Conservation (phyloP, 2,113 vertebrate genomes). For the Prolemur simus region DNA sequence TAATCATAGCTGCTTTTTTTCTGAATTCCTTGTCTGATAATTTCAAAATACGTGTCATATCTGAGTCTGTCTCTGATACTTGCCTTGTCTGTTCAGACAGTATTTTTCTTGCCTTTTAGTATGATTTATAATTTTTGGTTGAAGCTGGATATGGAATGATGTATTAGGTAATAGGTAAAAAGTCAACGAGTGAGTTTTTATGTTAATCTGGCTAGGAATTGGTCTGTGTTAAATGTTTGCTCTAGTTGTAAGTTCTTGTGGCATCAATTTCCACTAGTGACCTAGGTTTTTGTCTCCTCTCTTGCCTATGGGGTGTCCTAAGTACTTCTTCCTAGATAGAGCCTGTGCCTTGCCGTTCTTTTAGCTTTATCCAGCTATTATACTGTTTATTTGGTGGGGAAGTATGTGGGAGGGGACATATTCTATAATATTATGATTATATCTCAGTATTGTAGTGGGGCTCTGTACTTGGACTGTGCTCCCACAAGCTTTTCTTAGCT, state of each 20-base stretch:
- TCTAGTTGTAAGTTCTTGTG: background rate
- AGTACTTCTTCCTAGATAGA: background rate
- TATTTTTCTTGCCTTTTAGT: background rate
- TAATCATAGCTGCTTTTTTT: background rate
- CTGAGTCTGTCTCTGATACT: background rate
- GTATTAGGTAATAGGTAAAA: background rate
- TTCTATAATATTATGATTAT: background rate
- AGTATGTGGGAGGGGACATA: background rate
- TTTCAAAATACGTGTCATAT: background rate
- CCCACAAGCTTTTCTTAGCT: background rate
- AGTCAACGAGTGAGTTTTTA: background rate
- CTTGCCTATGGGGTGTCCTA: background rate
- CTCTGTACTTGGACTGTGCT: background rate
- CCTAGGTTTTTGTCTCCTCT: background rate
- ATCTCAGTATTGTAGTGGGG: background rate
- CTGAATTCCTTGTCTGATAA: too few species aligned
- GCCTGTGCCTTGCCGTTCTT: background rate
- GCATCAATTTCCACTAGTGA: background rate
- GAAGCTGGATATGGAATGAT: background rate
- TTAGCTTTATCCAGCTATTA: background rate
- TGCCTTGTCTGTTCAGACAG: background rate
- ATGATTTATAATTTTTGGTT: background rate
- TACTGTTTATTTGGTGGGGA: background rate
- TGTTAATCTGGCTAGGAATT: background rate
- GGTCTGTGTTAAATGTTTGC: background rate